These are phyloP conservation scores for Epicampocera succincta DNA, from an alignment of 2,888 invertebrate species.

Conservation along the genomic window DNA sequence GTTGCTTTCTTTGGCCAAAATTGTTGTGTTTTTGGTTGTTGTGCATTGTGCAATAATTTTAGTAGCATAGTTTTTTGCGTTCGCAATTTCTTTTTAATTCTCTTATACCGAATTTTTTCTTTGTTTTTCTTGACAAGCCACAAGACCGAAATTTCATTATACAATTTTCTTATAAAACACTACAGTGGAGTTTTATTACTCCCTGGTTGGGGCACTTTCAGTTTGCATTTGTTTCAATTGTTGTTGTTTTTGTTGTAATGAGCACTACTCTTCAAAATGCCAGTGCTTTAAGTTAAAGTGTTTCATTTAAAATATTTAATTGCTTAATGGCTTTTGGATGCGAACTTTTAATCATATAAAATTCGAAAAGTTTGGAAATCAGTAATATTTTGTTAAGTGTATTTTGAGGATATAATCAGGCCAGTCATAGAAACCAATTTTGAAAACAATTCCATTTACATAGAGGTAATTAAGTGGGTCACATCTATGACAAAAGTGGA, in stretches of 20 bases:
- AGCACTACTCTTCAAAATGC: slow-evolving; percentile 14
- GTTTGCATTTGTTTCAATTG: background rate
- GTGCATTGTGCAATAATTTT: slow-evolving; percentile 64
- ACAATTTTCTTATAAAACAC: slow-evolving; percentile 64
- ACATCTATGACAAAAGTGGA: no score
- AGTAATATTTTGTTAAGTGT: no score
- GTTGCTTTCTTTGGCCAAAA: slow-evolving; percentile 60
- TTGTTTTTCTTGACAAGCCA: slow-evolving; percentile 47
- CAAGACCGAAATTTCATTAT: slow-evolving; percentile 66
- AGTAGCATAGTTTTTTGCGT: slow-evolving; percentile 37
- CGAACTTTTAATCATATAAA: no score
- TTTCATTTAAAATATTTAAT: background rate
- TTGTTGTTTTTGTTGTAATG: background rate
- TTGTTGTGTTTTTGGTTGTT: slow-evolving; percentile 65
- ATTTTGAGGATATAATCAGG: no score
- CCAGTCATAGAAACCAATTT: no score
- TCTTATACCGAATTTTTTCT: background rate
- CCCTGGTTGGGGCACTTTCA: slow-evolving; percentile 23
- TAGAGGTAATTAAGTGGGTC: no score
- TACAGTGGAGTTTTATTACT: slow-evolving; percentile 57
- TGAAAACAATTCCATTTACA: no score
- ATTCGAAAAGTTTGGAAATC: no score
- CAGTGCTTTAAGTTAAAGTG: slow-evolving; percentile 1
- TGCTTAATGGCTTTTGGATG: no score
- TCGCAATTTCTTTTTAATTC: background rate